Evolutionary conservation across 2,113 vertebrate genomes (phyloP).

Genomic region (Onychostruthus taczanowskii): DNA sequence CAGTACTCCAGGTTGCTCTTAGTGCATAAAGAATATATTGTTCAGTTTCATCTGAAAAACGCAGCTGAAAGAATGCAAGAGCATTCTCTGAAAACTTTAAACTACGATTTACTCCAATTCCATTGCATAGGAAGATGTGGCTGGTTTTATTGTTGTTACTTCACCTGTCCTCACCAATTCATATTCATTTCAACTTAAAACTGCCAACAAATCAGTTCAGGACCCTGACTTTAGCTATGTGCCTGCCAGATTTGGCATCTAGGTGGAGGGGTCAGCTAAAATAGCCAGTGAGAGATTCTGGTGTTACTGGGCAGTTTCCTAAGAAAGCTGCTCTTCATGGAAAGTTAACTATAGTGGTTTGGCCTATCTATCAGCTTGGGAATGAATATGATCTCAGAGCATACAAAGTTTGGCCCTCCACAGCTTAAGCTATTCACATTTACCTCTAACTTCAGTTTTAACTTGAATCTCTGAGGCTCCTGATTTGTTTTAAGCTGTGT

Average conservation of each 20-base stretch:
- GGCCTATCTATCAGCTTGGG: not conserved
- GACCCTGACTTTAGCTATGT: not conserved
- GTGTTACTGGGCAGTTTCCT: not conserved
- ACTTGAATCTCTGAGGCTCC: not conserved
- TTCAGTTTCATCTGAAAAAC: not conserved
- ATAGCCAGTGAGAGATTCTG: not conserved
- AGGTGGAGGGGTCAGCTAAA: not conserved
- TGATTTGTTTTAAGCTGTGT: not conserved
- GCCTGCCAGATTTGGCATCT: not conserved
- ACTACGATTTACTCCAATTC: not conserved
- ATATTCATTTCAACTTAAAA: not conserved
- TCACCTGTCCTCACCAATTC: not conserved
- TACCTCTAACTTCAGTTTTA: not conserved
- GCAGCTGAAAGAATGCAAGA: not conserved
- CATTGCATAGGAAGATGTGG: not conserved
- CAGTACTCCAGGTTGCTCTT: not conserved
- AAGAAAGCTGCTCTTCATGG: not conserved
- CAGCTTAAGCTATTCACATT: not conserved
- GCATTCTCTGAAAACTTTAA: not conserved
- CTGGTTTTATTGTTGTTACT: not conserved
- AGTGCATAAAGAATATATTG: not conserved
- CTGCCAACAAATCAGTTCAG: not conserved
- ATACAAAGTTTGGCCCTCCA: not conserved
- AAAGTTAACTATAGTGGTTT: not conserved
- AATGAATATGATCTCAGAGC: not conserved